Evolutionary conservation across 2,113 vertebrate species (phyloP).

Genomic region (Brachyistius frenatus): DNA sequence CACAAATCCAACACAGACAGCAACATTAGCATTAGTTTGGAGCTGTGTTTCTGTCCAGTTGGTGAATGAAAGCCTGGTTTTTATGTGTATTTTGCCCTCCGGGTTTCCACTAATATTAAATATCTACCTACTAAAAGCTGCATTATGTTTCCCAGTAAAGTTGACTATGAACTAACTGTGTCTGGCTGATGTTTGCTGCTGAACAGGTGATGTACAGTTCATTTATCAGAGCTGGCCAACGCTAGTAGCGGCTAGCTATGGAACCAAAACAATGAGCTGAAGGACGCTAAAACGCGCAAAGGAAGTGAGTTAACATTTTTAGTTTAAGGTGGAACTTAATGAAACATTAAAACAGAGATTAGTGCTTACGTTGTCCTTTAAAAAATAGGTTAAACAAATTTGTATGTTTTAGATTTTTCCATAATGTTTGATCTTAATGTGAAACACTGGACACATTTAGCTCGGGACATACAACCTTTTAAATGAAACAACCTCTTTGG

Average conservation of each 20-base stretch:
- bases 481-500: too few relatives aligned
- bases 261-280: background rate
- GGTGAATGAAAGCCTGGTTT: background rate
- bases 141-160: background rate
- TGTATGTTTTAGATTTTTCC: too few relatives aligned
- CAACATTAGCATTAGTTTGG: background rate
- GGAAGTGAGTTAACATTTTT: too few relatives aligned
- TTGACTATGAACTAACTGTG: too few relatives aligned
- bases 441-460: too few relatives aligned
- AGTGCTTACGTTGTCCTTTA: too few relatives aligned
- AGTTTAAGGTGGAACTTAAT: too few relatives aligned
- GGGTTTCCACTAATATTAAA: background rate
- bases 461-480: too few relatives aligned
- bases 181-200: background rate
- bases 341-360: too few relatives aligned
- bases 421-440: too few relatives aligned
- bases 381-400: too few relatives aligned
- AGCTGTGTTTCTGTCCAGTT: background rate
- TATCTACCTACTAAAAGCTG: background rate
- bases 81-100: background rate
- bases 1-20: background rate
- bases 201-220: background rate
- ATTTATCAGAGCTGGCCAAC: background rate
- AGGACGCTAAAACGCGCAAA: too few relatives aligned
- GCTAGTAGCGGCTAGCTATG: background rate